Evolutionary conservation across 2,113 vertebrate species (phyloP), one percentile per base, ranked within the genome.

Genomic region (Camarhynchus parvulus): DNA sequence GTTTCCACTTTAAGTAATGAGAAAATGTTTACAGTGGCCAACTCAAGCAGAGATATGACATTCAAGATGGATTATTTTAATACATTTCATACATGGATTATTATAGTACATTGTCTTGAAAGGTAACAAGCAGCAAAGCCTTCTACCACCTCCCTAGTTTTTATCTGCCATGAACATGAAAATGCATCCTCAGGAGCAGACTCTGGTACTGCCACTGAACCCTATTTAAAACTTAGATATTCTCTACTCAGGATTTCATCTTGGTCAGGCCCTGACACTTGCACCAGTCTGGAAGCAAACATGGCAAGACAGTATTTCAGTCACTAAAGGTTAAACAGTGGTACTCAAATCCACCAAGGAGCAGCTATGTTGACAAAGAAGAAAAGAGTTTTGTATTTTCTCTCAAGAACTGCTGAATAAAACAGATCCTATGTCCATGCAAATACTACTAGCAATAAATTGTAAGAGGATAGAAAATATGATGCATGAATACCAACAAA

Each of bases 401-500:
- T 69, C 59, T 37, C 78, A 68, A 83, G 35, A 72, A 33, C 61
- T 62, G 24, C 66, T 87, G 35, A n/a, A 91, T 58, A 89, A 92
- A 87, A 10, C 92, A 87, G 67, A 82, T 61, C 35, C 44, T 64
- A n/a, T 68, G 89, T 92, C 58, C 74, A 89, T 58, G 66, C 27
- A 89, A 89, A 94, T 53, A 44, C 49, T 81, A 35, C 64, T 17
- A 59, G 56, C 49, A 94, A 78, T 64, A 96, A 93, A 94, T 49
- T 11, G 0, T 69, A 68, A 90, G 27, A 59, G 47, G 56, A 68
- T 14, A 70, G 56, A 89, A 90, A 90, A 91, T 47, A 91, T 0
- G 20, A 63, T 12, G 17, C 52, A 23, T 15, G n/a, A 82, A 89
- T 87, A 92, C 92, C 0, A 3, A 94, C 58, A 75, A 78, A 11